Conservation (phyloP, 2,888 invertebrate species). For the Galeopsomyia nigrocyanea region DNA sequence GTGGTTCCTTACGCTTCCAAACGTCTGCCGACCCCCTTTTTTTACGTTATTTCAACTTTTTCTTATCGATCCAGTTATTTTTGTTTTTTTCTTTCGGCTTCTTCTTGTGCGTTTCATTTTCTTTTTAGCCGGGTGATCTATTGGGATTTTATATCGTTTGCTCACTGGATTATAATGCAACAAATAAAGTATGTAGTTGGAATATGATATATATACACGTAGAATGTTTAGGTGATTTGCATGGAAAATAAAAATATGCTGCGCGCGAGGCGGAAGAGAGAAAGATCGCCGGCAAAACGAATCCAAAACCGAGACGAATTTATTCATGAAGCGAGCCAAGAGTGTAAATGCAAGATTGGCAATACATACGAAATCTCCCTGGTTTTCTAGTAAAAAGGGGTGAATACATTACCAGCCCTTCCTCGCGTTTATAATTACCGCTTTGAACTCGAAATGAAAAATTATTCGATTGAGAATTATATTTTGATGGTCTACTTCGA, state of each 20-base stretch:
- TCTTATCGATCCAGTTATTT: slow-evolving; percentile 10
- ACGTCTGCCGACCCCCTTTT: not conserved
- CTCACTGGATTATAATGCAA: not conserved
- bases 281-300: slow-evolving; percentile 57
- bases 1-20: slow-evolving; percentile 24
- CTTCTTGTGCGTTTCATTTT: not conserved
- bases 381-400: slow-evolving; percentile 68
- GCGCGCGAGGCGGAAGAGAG: slow-evolving; percentile 22
- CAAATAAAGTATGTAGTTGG: not conserved
- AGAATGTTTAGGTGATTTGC: slow-evolving; percentile 21
- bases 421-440: slow-evolving; percentile 63
- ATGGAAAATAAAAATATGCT: slow-evolving; percentile 35
- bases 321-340: slow-evolving; percentile 66
- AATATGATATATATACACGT: slow-evolving; percentile 1
- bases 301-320: slow-evolving; percentile 65
- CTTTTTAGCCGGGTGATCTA: not conserved
- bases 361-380: slow-evolving; percentile 69
- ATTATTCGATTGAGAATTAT: slow-evolving; percentile 25
- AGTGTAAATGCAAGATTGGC: slow-evolving; percentile 69
- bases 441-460: slow-evolving; percentile 63
- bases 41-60: slow-evolving; percentile 5
- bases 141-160: not conserved
- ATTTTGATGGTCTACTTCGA: slow-evolving; percentile 34
- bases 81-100: not conserved
- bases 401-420: slow-evolving; percentile 67